Evolutionary conservation across 23 tunicate genomes (phyloP).

Genomic region (Styela clava): DNA sequence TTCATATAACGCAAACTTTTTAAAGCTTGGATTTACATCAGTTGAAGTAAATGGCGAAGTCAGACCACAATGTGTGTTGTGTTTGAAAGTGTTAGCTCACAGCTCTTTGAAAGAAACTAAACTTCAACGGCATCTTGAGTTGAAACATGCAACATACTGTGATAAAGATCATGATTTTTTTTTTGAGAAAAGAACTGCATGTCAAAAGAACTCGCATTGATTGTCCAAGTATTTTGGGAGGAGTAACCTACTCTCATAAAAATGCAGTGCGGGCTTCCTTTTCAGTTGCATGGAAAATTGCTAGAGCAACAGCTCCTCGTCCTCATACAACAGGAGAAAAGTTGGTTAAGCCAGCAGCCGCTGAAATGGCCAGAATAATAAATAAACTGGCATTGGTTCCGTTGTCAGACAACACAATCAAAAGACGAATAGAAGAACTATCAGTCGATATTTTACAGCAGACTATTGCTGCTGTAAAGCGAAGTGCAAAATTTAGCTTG

Average conservation of each 20-base stretch:
- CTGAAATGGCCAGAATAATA: slow-evolving; percentile 41
- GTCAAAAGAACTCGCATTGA: slow-evolving; percentile 39
- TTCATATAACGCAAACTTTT: slow-evolving; percentile 24
- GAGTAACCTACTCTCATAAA: slow-evolving; percentile 38
- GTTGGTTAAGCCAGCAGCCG: too few species aligned
- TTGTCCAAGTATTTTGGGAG: slow-evolving; percentile 37
- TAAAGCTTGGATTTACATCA: slow-evolving; percentile 39
- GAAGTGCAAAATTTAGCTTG: slow-evolving; percentile 38
- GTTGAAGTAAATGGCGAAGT: slow-evolving; percentile 45
- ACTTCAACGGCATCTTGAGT: slow-evolving; percentile 44
- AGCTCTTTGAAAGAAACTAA: slow-evolving; percentile 45
- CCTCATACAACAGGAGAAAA: slow-evolving; percentile 52
- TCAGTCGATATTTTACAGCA: too few species aligned
- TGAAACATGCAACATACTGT: slow-evolving; percentile 37
- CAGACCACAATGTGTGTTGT: slow-evolving; percentile 48
- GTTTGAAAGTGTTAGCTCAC: slow-evolving; percentile 45
- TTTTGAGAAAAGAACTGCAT: slow-evolving; percentile 32
- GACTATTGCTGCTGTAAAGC: slow-evolving; percentile 42
- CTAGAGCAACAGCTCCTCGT: slow-evolving; percentile 25
- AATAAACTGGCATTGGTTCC: slow-evolving; percentile 26
- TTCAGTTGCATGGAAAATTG: too few species aligned
- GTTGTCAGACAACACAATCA: slow-evolving; percentile 43
- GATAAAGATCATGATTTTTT: slow-evolving; percentile 24
- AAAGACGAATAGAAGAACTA: slow-evolving; percentile 34
- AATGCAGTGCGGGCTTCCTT: slow-evolving; percentile 40